phyloP scores from a whole-genome alignment of 2,797 vertebrate species.

The Acanthurus leucopareius region DNA sequence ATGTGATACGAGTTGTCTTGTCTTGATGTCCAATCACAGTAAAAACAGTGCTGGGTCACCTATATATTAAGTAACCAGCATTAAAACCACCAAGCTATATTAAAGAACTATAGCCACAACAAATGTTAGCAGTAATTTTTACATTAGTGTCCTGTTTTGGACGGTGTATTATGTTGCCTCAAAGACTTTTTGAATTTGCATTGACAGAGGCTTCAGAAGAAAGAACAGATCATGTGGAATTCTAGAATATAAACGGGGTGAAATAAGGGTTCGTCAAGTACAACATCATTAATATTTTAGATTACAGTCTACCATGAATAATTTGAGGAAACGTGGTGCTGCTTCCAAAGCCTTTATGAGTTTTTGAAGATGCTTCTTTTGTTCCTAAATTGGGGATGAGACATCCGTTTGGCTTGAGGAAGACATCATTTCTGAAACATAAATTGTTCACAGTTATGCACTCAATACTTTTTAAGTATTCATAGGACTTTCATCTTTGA shows the following conservation, averaged over 20 bases:
- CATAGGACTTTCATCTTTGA: background rate
- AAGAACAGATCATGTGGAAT: conserved; percentile 38
- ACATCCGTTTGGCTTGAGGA: conserved; percentile 30
- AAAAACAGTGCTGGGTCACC: background rate
- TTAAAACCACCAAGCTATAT: conserved; percentile 2
- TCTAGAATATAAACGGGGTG: conserved; percentile 47
- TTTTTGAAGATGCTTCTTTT: conserved; percentile 46
- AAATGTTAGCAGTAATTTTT: background rate
- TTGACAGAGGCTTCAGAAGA: conserved; percentile 25
- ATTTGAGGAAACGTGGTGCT: conserved; percentile 46
- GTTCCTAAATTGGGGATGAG: conserved; percentile 30
- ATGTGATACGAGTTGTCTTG: background rate
- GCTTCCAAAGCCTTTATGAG: conserved; percentile 24
- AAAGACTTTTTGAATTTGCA: conserved; percentile 7
- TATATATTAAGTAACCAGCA: no score
- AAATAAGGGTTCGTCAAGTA: conserved; percentile 29
- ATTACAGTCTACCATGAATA: conserved; percentile 46
- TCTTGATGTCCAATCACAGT: no score
- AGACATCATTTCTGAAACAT: conserved; percentile 17
- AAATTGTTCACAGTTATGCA: conserved; percentile 4
- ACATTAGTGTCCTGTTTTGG: background rate
- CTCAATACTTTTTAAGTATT: conserved; percentile 6
- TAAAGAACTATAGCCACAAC: background rate
- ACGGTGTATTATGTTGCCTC: background rate
- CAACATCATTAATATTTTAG: conserved; percentile 53